These are phyloP conservation scores for Coelopa pilipes DNA, from an alignment of 2,888 invertebrate genomes.

Conservation along the genomic window DNA sequence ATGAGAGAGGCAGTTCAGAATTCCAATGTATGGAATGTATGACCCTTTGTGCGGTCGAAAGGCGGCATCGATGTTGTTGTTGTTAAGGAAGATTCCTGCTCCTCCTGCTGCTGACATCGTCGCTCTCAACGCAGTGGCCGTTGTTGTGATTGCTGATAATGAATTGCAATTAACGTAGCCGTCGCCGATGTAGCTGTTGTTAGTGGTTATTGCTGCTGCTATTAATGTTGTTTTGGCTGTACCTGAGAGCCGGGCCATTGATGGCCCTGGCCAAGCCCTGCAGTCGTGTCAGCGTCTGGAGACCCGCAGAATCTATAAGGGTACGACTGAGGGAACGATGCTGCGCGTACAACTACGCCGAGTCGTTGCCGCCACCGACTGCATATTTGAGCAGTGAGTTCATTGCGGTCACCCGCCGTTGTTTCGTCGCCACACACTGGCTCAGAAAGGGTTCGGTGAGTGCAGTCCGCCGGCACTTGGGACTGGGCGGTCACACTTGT, in stretches of 20 bases:
- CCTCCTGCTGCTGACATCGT: slow-evolving; percentile 42
- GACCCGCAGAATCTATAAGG: slow-evolving; percentile 73
- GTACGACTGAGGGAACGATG: slow-evolving; percentile 71
- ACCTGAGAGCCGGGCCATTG: slow-evolving; percentile 45
- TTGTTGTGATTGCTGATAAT: slow-evolving; percentile 45
- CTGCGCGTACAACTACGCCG: slow-evolving; percentile 72
- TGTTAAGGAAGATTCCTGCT: no score
- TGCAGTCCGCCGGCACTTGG: slow-evolving; percentile 68
- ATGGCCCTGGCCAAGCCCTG: slow-evolving; percentile 69
- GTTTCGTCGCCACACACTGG: slow-evolving; percentile 75
- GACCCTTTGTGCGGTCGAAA: slow-evolving; percentile 65
- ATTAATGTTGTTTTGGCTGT: slow-evolving; percentile 39
- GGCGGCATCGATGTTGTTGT: slow-evolving; percentile 55
- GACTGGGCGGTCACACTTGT: slow-evolving; percentile 62
- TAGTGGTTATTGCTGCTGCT: slow-evolving; percentile 41
- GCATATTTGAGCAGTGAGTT: slow-evolving; percentile 70
- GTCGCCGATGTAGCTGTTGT: background rate
- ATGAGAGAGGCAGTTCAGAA: no score
- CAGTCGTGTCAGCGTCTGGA: no score
- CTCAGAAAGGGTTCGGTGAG: slow-evolving; percentile 77
- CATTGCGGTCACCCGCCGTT: slow-evolving; percentile 74
- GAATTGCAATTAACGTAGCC: slow-evolving; percentile 34
- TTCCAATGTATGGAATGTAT: slow-evolving; percentile 72
- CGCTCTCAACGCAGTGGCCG: slow-evolving; percentile 23
- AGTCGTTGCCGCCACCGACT: slow-evolving; percentile 61